Evolutionary conservation across 2,113 vertebrate genomes (phyloP), one percentile per base, ranked within the genome.

Genomic region (Anser brachyrhynchus): DNA sequence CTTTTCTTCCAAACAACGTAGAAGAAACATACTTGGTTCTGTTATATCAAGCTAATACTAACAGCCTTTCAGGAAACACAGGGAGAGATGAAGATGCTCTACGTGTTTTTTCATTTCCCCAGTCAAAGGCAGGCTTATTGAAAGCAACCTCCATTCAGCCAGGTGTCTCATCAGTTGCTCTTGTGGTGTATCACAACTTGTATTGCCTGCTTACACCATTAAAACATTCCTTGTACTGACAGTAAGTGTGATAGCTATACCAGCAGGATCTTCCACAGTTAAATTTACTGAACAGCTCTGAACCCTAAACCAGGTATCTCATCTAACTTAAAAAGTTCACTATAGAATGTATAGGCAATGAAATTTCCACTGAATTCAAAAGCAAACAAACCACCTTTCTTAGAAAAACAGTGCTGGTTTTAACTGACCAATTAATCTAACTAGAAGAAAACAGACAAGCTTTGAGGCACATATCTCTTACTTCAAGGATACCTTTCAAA

Each of bases 311-410:
- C 21, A 80, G 26, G 13, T 15, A 82, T 43, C 6, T 39, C 13
- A 6, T 67, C 31, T 44, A 31, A 44, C 22, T 51, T 33, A 18
- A 46, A 25, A 54, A 5, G 11, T n/a, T 8, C 9, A 61, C 58
- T 33, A 3, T 0, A 31, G 7, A 3, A 28, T 0, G 0, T 5
- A 13, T 13, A 69, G 28, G 33, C 73, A 35, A 25, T n/a, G 13
- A 73, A 92, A 71, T 69, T 82, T 26, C 25, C 26, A 21, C 4
- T 59, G 65, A 69, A 91, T 61, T 57, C 58, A 62, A 78, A 76
- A 57, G n/a, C 16, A 51, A 69, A 52, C 5, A 21, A 81, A 59
- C 3, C 8, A 67, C 9, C 5, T 9, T 71, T 17, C 31, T 37
- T 44, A 58, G 44, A 87, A 87, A 87, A 64, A 2, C 13, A 37